Conservation (phyloP, 2,888 invertebrate genomes). For the Ectobius pallidus region DNA sequence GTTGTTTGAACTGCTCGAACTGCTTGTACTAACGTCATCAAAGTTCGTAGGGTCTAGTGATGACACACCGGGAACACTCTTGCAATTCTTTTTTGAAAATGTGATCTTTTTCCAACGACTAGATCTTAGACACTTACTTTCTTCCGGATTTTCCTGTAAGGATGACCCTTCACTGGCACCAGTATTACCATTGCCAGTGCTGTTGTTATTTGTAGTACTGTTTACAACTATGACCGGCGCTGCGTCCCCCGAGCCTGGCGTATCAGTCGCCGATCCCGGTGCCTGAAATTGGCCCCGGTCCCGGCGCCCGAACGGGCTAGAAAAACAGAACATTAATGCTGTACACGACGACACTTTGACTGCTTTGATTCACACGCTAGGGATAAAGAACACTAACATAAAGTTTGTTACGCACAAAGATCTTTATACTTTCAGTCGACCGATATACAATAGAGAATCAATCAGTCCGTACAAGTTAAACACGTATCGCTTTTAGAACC, state of each 20-base stretch:
- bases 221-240: conserved; percentile 9
- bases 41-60: background rate
- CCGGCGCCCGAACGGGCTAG: conserved; percentile 57
- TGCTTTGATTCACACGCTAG: background rate
- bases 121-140: background rate
- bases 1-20: conserved; percentile 32
- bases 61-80: background rate
- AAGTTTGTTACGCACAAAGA: no score
- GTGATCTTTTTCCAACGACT: background rate
- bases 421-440: no score
- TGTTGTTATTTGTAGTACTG: background rate
- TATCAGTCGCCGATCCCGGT: conserved; percentile 61
- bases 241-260: conserved; percentile 49
- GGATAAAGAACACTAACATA: no score
- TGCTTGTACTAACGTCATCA: conserved; percentile 10
- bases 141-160: background rate
- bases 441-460: no score
- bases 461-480: no score
- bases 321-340: conserved; percentile 54
- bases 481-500: no score
- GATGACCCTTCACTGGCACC: background rate
- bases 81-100: background rate
- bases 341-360: conserved; percentile 37
- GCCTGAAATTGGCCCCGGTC: conserved; percentile 54
- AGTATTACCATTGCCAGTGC: background rate